Conservation (phyloP, 1,140 invertebrate species). For the Gonatopus flavifemur region DNA sequence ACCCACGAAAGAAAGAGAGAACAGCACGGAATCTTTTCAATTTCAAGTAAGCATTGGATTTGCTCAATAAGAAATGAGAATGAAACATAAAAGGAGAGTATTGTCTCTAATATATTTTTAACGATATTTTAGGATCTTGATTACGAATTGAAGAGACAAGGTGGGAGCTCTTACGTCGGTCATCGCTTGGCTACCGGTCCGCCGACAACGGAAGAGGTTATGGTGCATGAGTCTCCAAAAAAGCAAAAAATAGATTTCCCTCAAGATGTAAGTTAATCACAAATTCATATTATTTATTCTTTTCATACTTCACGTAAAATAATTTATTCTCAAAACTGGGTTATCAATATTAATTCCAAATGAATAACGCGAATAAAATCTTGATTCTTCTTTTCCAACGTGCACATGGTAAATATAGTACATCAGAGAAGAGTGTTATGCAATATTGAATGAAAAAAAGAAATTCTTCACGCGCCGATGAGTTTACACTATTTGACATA, state of each 20-base stretch:
- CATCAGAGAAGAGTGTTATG: no score
- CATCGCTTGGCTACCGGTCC: constrained; percentile 72
- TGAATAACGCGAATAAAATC: background rate
- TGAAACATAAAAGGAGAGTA: background rate
- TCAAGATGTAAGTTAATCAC: constrained; percentile 26
- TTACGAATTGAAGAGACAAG: constrained; percentile 73
- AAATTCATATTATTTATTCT: constrained; percentile 5
- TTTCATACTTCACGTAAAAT: no score
- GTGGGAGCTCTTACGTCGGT: constrained; percentile 78
- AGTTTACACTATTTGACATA: no score
- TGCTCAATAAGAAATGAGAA: background rate
- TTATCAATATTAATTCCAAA: no score
- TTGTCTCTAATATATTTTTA: background rate
- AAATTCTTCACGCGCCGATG: no score
- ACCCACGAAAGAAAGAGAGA: constrained; percentile 62
- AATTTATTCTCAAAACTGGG: no score
- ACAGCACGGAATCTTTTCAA: constrained; percentile 45
- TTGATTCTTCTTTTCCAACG: no score
- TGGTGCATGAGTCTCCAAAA: constrained; percentile 57
- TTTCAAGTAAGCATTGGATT: constrained; percentile 56
- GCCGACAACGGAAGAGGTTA: constrained; percentile 49
- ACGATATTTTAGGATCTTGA: constrained; percentile 69
- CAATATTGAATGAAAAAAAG: no score
- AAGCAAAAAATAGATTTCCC: constrained; percentile 48
- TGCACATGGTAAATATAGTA: no score